Evolutionary conservation across 2,113 vertebrate genomes (phyloP).

Genomic region (Equus przewalskii): DNA sequence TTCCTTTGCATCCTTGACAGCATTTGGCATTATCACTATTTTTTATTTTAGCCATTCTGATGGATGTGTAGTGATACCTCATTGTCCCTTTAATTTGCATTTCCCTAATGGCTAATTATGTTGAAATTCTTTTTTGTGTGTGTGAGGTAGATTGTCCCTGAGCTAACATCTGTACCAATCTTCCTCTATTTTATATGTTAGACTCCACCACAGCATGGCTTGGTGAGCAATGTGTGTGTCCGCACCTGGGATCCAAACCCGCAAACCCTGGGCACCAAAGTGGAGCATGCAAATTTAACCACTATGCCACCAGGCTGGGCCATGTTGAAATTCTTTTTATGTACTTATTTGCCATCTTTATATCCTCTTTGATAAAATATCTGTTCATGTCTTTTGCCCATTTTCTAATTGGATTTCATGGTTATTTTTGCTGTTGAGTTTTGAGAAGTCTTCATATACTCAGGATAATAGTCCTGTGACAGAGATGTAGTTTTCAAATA

Average conservation of each 20-base stretch:
- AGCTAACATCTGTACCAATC: too few relatives aligned
- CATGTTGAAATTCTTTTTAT: not conserved
- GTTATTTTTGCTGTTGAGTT: not conserved
- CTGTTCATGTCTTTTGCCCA: not conserved
- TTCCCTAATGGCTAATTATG: not conserved
- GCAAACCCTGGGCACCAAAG: too few relatives aligned
- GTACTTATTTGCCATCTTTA: not conserved
- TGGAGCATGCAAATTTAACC: too few relatives aligned
- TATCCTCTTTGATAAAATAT: not conserved
- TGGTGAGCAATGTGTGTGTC: too few relatives aligned
- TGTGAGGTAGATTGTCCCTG: too few relatives aligned
- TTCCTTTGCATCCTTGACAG: not conserved
- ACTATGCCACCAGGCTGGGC: too few relatives aligned
- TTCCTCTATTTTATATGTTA: too few relatives aligned
- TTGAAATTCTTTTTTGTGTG: not conserved
- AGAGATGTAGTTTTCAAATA: not conserved
- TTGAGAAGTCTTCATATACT: not conserved
- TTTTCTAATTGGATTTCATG: not conserved
- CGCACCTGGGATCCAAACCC: too few relatives aligned
- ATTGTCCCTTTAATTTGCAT: not conserved
- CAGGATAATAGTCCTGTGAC: not conserved
- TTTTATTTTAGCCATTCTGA: not conserved
- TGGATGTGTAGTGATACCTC: not conserved
- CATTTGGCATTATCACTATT: not conserved
- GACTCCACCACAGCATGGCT: too few relatives aligned